These are phyloP conservation scores for Colletes latitarsis DNA, from an alignment of 1,140 invertebrate genomes.

Conservation along the genomic window DNA sequence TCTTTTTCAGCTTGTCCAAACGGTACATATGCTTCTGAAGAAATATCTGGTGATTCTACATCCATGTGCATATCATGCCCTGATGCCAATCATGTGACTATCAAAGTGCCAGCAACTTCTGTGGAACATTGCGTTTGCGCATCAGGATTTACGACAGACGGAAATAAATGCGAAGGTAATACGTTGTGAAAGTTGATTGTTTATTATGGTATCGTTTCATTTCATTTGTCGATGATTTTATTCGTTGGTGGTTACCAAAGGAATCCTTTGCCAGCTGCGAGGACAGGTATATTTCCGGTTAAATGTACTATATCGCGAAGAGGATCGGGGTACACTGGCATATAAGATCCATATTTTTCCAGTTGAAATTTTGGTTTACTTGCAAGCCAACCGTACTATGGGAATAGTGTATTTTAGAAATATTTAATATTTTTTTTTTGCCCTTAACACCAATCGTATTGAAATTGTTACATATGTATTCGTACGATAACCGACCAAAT, in stretches of 20 bases:
- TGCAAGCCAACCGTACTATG: conserved; percentile 71
- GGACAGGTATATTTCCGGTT: conserved; percentile 56
- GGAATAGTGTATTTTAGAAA: background rate
- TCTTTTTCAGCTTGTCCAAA: conserved; percentile 78
- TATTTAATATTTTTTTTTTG: too few relatives aligned
- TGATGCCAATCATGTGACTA: conserved; percentile 84
- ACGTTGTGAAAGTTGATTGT: background rate
- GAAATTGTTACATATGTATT: too few relatives aligned
- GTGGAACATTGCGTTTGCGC: conserved; percentile 84
- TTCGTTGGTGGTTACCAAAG: conserved; percentile 15
- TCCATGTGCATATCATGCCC: conserved; percentile 84
- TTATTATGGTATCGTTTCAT: background rate
- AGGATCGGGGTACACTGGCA: conserved; percentile 59
- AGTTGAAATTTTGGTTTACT: conserved; percentile 68
- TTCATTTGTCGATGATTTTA: background rate
- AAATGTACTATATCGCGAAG: conserved; percentile 53
- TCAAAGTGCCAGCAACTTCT: conserved; percentile 79
- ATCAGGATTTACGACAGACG: conserved; percentile 80
- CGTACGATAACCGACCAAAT: too few relatives aligned
- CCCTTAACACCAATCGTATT: too few relatives aligned
- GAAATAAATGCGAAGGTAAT: conserved; percentile 81
- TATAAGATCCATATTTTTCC: conserved; percentile 64
- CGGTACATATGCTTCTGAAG: conserved; percentile 78
- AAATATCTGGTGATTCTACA: conserved; percentile 80
- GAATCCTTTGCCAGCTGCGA: conserved; percentile 60